Evolutionary conservation across 2,113 vertebrate genomes (phyloP).

Genomic region (Campylorhamphus procurvoides): DNA sequence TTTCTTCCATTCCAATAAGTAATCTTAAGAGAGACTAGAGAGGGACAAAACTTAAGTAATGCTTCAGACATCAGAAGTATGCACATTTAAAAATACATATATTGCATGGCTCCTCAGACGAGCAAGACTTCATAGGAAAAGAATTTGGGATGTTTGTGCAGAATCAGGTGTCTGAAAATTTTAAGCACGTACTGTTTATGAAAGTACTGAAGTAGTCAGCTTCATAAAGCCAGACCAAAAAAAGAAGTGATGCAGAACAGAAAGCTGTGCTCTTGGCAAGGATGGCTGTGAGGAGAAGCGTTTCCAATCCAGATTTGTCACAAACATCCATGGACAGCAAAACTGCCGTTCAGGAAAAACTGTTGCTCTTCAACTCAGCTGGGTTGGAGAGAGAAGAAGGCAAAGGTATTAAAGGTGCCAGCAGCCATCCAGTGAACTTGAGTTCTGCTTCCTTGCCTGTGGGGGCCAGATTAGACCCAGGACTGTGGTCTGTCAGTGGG

Average conservation of each 20-base stretch:
- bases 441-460: not conserved
- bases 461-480: not conserved
- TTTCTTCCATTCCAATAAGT: slow-evolving; percentile 45
- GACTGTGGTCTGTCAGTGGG: not conserved
- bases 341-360: not conserved
- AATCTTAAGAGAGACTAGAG: slow-evolving; percentile 3
- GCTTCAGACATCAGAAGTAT: slow-evolving; percentile 44
- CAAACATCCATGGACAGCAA: slow-evolving; percentile 4
- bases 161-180: slow-evolving; percentile 65
- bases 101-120: not conserved
- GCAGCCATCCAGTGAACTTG: not conserved
- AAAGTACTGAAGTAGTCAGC: slow-evolving; percentile 37
- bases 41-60: not conserved
- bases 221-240: slow-evolving; percentile 58
- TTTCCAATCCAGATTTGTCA: slow-evolving; percentile 50
- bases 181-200: slow-evolving; percentile 33
- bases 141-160: slow-evolving; percentile 55
- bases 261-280: slow-evolving; percentile 56
- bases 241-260: slow-evolving; percentile 63
- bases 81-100: slow-evolving; percentile 54
- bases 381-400: not conserved
- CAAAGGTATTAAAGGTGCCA: not conserved
- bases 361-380: not conserved
- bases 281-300: not conserved
- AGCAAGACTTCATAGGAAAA: slow-evolving; percentile 55